phyloP scores from a whole-genome alignment of 2,888 invertebrate species.

The Melipona bicolor region DNA sequence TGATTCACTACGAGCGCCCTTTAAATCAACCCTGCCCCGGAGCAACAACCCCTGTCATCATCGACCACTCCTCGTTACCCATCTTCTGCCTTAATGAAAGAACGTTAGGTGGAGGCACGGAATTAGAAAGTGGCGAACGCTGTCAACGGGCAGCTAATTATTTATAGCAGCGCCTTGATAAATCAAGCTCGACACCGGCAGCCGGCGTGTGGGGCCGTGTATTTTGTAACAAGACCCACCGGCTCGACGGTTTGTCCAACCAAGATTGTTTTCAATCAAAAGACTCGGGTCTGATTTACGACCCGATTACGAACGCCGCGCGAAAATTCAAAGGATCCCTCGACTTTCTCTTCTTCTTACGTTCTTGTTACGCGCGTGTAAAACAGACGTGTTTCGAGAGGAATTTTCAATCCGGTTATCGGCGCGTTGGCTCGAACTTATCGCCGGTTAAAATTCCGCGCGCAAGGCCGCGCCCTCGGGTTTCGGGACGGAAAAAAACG shows the following conservation, averaged over 20 bases:
- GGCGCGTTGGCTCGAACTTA: constrained; percentile 24
- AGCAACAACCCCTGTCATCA: too few relatives aligned
- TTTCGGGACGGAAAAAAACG: constrained; percentile 25
- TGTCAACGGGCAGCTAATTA: constrained; percentile 51
- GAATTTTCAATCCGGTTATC: constrained; percentile 52
- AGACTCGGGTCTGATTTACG: constrained; percentile 31
- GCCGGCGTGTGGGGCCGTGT: constrained; percentile 19
- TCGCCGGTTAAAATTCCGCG: constrained; percentile 52
- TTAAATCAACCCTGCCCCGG: too few relatives aligned
- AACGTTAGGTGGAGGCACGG: not conserved
- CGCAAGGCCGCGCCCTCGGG: constrained; percentile 47
- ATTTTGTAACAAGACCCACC: constrained; percentile 27
- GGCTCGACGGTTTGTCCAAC: not conserved
- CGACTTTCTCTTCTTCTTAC: not conserved
- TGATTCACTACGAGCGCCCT: too few relatives aligned
- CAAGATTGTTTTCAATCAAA: constrained; percentile 43
- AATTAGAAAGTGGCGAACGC: constrained; percentile 44
- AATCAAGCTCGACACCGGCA: constrained; percentile 43
- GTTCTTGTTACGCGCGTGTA: not conserved
- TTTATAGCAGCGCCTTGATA: constrained; percentile 46
- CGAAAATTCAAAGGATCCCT: constrained; percentile 14
- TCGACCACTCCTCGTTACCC: too few relatives aligned
- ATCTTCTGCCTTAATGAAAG: not conserved
- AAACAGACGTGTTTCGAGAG: constrained; percentile 14
- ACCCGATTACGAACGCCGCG: not conserved